phyloP scores from a whole-genome alignment of 2,113 vertebrate genomes.

The Galeopterus variegatus region DNA sequence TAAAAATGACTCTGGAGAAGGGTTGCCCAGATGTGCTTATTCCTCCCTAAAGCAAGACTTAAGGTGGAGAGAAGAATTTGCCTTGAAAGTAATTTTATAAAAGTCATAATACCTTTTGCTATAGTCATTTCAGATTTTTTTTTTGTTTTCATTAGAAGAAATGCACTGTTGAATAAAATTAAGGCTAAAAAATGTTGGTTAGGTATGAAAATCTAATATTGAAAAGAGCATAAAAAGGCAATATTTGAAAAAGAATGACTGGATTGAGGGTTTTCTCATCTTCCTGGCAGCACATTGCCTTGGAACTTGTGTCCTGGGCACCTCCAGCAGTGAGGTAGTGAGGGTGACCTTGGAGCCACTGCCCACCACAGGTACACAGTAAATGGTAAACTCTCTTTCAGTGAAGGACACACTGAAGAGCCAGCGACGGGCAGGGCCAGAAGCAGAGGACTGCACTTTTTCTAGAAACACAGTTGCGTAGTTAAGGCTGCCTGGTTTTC shows the following conservation, averaged over 20 bases:
- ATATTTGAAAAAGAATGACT: neutral
- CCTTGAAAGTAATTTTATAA: conserved; percentile 13
- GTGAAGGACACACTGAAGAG: neutral
- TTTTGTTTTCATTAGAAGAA: neutral
- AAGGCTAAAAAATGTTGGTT: neutral
- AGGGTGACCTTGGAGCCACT: neutral
- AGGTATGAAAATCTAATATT: neutral
- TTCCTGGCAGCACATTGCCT: neutral
- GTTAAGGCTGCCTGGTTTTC: neutral
- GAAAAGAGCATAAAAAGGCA: neutral
- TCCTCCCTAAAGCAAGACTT: neutral
- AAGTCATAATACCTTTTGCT: neutral
- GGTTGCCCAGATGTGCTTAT: neutral
- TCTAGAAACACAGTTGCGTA: neutral
- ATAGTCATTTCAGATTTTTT: neutral
- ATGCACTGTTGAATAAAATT: neutral
- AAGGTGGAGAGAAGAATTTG: conserved; percentile 2
- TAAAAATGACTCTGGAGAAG: neutral
- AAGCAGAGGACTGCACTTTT: neutral
- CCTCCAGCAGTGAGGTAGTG: neutral
- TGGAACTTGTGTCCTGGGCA: neutral
- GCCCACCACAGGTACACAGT: accelerated
- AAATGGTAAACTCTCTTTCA: neutral
- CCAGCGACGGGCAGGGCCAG: accelerated
- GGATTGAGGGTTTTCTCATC: neutral